Conservation (phyloP, 2,797 vertebrate genomes). For the Momotus momota region DNA sequence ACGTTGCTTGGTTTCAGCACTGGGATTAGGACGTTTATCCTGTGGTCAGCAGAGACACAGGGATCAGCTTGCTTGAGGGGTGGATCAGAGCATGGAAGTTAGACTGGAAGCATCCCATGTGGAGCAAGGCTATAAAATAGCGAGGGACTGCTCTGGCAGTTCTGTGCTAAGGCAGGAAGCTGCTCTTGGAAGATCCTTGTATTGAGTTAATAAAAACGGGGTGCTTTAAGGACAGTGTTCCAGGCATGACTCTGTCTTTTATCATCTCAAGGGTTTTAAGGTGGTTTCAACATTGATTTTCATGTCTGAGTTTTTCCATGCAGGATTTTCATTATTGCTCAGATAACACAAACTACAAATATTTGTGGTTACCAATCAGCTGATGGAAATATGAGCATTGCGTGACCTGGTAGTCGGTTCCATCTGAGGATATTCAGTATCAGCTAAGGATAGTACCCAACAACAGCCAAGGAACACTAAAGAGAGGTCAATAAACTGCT, state of each 20-base stretch:
- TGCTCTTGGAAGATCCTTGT: neutral
- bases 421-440: constrained; percentile 48
- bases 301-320: constrained; percentile 75
- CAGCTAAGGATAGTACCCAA: constrained; percentile 52
- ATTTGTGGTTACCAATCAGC: constrained; percentile 76
- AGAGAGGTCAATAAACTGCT: constrained; percentile 50
- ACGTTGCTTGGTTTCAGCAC: neutral
- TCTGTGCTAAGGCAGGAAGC: neutral
- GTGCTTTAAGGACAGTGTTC: constrained; percentile 72
- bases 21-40: neutral
- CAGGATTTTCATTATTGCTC: constrained; percentile 73
- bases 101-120: neutral
- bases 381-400: constrained; percentile 64
- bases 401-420: constrained; percentile 50
- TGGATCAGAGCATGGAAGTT: neutral
- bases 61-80: neutral
- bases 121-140: neutral
- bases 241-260: constrained; percentile 72
- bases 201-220: neutral
- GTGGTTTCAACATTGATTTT: constrained; percentile 79
- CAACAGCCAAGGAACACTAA: constrained; percentile 9
- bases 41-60: neutral
- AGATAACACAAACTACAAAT: constrained; percentile 75
- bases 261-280: constrained; percentile 75
- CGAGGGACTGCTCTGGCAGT: neutral